Evolutionary conservation across 2,797 vertebrate genomes (phyloP).

Genomic region (Liasis olivaceus): DNA sequence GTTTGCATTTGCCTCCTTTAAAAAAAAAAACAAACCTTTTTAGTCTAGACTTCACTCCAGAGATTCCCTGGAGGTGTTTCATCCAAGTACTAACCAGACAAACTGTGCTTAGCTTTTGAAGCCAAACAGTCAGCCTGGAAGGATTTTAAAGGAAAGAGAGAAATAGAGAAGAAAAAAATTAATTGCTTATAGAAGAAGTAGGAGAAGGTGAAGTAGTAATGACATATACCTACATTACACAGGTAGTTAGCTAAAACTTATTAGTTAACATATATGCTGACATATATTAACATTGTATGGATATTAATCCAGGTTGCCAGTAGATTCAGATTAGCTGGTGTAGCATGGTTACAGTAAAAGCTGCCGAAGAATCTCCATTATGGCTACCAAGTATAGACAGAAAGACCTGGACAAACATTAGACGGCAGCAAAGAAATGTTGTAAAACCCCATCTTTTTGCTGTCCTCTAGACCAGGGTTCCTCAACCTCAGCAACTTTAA

Average conservation of each 20-base stretch:
- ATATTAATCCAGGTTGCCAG: background rate
- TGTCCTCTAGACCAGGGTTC: background rate
- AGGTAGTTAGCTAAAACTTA: background rate
- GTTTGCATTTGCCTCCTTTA: background rate
- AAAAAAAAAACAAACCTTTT: background rate
- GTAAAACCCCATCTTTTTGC: background rate
- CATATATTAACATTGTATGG: background rate
- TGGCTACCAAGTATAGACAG: background rate
- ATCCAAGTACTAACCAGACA: background rate
- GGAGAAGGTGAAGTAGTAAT: background rate
- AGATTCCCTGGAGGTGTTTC: background rate
- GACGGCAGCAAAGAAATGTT: background rate
- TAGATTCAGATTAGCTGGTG: background rate
- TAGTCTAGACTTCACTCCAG: background rate
- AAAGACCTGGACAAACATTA: background rate
- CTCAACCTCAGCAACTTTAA: too few species aligned
- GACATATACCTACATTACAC: background rate
- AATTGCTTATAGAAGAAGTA: background rate
- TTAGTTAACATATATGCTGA: background rate
- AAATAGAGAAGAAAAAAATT: background rate
- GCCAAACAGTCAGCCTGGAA: background rate
- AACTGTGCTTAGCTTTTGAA: background rate
- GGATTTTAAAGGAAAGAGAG: background rate
- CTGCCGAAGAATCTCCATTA: background rate
- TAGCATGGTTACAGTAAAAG: background rate